Conservation (phyloP, 1,140 invertebrate genomes). For the Gonioctena quinquepunctata region DNA sequence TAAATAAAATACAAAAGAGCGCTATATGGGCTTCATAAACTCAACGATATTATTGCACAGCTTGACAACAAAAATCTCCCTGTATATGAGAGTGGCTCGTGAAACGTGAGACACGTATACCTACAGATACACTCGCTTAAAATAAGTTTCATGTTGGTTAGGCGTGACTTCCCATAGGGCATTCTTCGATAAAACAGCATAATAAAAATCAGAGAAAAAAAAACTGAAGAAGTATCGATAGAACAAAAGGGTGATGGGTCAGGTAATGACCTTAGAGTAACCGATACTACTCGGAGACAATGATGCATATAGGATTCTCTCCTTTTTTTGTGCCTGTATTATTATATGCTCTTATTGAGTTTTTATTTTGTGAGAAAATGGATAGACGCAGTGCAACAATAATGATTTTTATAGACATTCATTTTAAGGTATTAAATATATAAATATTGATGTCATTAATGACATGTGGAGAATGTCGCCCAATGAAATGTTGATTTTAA, state of each 20-base stretch:
- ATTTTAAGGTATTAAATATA: no score
- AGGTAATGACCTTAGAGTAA: not conserved
- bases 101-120: slow-evolving; percentile 28
- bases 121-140: slow-evolving; percentile 27
- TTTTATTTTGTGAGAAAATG: no score
- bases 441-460: no score
- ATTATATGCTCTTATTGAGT: no score
- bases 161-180: slow-evolving; percentile 25
- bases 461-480: no score
- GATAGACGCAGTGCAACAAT: no score
- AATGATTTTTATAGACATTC: no score
- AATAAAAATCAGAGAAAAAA: not conserved
- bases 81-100: slow-evolving; percentile 27
- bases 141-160: slow-evolving; percentile 32
- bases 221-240: not conserved
- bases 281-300: no score
- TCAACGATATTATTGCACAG: slow-evolving; percentile 24
- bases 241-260: not conserved
- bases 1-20: no score
- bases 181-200: slow-evolving; percentile 23
- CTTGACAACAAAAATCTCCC: slow-evolving; percentile 32
- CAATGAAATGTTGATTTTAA: no score
- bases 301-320: no score
- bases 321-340: no score
- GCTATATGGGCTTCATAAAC: not conserved